Evolutionary conservation across 2,113 vertebrate species (phyloP).

Genomic region (Carettochelys insculpta): DNA sequence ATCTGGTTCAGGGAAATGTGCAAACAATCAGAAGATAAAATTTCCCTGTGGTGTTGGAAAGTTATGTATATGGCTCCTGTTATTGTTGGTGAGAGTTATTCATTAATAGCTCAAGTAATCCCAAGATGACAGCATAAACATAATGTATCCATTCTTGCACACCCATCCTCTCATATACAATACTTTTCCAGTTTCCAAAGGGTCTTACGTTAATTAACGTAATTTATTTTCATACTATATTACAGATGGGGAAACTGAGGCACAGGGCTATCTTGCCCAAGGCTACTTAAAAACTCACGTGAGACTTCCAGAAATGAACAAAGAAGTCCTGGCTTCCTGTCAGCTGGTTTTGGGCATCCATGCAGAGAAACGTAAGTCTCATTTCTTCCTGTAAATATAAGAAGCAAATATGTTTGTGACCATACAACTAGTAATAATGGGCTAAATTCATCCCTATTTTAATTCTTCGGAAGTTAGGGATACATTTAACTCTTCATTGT

Average conservation of each 20-base stretch:
- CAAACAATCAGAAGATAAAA: constrained; percentile 4
- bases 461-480: neutral
- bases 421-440: neutral
- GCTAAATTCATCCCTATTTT: neutral
- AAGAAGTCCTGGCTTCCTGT: neutral
- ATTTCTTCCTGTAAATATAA: neutral
- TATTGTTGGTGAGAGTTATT: neutral
- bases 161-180: neutral
- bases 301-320: neutral
- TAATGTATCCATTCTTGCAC: neutral
- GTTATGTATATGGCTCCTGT: neutral
- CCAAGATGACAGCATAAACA: neutral
- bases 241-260: neutral
- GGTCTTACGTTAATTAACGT: neutral
- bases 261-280: neutral
- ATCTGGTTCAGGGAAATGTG: neutral
- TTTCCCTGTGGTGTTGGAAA: constrained; percentile 16
- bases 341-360: neutral
- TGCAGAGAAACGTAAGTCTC: neutral
- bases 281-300: neutral
- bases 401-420: neutral
- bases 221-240: neutral
- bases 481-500: neutral
- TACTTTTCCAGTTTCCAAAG: neutral
- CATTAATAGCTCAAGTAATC: neutral